phyloP scores from a whole-genome alignment of 2,888 invertebrate species.

The Agonopterix subpropinquella region DNA sequence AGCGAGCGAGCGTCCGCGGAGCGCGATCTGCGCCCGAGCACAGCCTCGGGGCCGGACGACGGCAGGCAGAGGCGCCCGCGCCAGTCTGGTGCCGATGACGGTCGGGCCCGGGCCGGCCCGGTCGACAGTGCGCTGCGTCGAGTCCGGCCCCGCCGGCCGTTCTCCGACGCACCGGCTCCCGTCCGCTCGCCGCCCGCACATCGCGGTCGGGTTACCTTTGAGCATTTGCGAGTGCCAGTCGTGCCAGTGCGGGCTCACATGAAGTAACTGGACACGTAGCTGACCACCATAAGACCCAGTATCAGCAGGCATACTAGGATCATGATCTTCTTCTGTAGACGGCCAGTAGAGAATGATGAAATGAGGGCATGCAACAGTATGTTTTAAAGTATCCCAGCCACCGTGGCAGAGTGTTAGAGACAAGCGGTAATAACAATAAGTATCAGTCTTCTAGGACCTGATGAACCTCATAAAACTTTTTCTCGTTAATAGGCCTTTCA shows the following conservation, averaged over 20 bases:
- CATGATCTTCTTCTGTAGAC: slow-evolving; percentile 91
- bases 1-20: slow-evolving; percentile 22
- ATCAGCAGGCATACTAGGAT: slow-evolving; percentile 93
- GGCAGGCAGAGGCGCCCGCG: no score
- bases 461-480: no score
- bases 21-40: slow-evolving; percentile 13
- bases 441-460: no score
- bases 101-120: background rate
- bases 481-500: no score
- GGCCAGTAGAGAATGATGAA: slow-evolving; percentile 25
- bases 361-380: slow-evolving; percentile 64
- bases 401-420: slow-evolving; percentile 8
- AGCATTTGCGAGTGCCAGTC: slow-evolving; percentile 48
- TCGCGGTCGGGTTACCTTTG: slow-evolving; percentile 52
- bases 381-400: slow-evolving; percentile 43
- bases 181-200: slow-evolving; percentile 31
- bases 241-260: slow-evolving; percentile 55
- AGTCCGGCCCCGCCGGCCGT: background rate
- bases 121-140: background rate
- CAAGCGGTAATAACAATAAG: no score
- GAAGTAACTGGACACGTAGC: slow-evolving; percentile 79
- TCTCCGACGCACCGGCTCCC: slow-evolving; percentile 12
- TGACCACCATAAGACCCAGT: slow-evolving; percentile 86
- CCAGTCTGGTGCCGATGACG: no score
- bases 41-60: background rate